Base-by-base conservation (phyloP, 2,113 vertebrate species). In the Jaculus jaculus region DNA sequence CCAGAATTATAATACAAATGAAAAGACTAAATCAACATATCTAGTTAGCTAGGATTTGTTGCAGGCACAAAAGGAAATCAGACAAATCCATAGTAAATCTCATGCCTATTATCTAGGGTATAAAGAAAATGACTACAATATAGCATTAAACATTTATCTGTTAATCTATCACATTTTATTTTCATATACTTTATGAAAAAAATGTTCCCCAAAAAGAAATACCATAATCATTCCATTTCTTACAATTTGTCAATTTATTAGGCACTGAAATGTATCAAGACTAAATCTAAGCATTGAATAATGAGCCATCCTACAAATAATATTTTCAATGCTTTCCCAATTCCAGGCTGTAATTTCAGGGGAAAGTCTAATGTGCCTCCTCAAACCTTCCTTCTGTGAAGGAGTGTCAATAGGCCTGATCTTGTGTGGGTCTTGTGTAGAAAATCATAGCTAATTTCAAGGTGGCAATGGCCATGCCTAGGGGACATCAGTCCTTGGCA, bases 1-100 rank as follows among this genome's bases (percentile, higher is more conserved):
- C 16, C 11, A 75, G 28, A 91, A 94, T 95, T 89, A 84, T 13
- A 94, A 88, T 81, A 83, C 84, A 91, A 95, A 89, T 83, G 63
- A 87, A 91, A 95, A 94, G 66, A 81, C 39, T 65, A 84, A 94
- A 88, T 88, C 24, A 85, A 83, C 66, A 87, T 68, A 84, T 88
- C 34, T 71, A 91, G 51, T 73, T 75, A 85, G 26, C 71, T 92
- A 84, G 85, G 51, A 90, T 95, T 90, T 92, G 24, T 87, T 79
- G 37, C 37, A 92, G 51, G 21, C 89, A 15, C n/a, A 77, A 54
- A 74, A 77, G 47, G 24, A 96, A 93, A 93, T 74, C n/a, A 42
- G n/a, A 77, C 69, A 94, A 94, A 87, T 82, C 68, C 63, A 85
- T 65, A 47, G 4, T 28, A 74, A 87, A 93, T 87, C 21, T 80